Base-by-base conservation (phyloP, 2,888 invertebrate species). In the Metalampra italica region DNA sequence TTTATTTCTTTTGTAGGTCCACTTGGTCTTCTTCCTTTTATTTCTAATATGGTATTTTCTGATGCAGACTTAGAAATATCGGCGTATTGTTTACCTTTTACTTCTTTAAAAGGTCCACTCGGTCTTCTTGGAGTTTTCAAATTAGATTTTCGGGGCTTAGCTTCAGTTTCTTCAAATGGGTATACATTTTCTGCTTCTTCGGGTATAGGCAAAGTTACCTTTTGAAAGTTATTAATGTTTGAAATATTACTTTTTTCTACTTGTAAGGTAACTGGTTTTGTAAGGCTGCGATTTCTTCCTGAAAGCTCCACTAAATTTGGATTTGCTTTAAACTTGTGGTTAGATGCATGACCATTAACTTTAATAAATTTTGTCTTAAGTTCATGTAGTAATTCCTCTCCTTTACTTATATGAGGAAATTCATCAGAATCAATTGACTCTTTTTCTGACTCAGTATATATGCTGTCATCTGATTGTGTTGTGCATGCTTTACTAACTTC, bases 401-500 rank as follows among this genome's bases (percentile, higher is more conserved):
- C 79, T 59, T 73, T 81, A 14, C 60, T 60, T 12, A 62, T 60
- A 53, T 75, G 75, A 13, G 70, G 59, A 40, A 56, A 57, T 50
- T 85, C 83, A 60, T 87, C 88, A 11, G 86, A 83, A 53, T 75
- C 76, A 53, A 70, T 72, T 0, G 85, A 85, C 58, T 87, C 90
- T 61, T 82, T 87, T 64, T 84, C 90, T 3, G 89, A 89, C 56
- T 90, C 85, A 7, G 85, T 80, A 47, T 80, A 87, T 39, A 85
- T 59, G 60, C 87, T 89, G 43, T 86, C 84, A 54, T 81, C 80
- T 30, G 78, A 80, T 50, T 70, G 58, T 32, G 50, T 50, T 54
- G 67, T 65, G 14, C 64, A 61, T 30, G 57, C 45, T 22, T 65
- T 55, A 11, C 50, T 53, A 4, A 56, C 36, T 45, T 71, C 76